Evolutionary conservation across 2,797 vertebrate species (phyloP), one percentile per base, ranked within the genome.

Genomic region (Erethizon dorsatum): DNA sequence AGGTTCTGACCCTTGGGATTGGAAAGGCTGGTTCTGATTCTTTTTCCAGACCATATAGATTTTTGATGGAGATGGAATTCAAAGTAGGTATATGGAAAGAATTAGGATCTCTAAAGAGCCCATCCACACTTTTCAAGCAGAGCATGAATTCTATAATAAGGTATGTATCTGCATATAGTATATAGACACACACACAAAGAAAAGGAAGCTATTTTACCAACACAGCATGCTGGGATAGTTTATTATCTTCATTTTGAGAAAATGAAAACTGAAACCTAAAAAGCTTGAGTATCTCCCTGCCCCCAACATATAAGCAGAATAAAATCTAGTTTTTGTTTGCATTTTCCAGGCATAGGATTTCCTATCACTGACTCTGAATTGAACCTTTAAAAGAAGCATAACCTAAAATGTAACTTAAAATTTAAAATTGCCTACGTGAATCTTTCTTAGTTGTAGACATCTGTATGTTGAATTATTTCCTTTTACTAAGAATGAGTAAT

Each of bases 161-260:
- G 69, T 93, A 37, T 13, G 26, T 45, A 61, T 47, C 22, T 41
- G 82, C 50, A 26, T 28, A 6, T 77, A 75, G 24, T 77, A 31
- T 31, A 50, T 9, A 31, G 45, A 77, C 14, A 50, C 26, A 83
- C 57, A 41, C 77, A 56, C 67, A 73, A 31, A 57, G 63, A 12
- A 69, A 47, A 91, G 24, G 9, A 89, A 87, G 59, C 78, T 4
- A 69, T 71, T 89, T 90, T 65, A 83, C 1, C 14, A 96, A 57
- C 12, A 95, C 57, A 87, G 85, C 57, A 31, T 37, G 20, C 24
- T 54, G 18, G 12, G 45, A 87, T 71, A 59, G 22, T 90, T 87
- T 90, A 61, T 75, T 87, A 80, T 26, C 54, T 95, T 96, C 80
- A 73, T 95, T 97, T 91, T 54, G 59, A 61, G 47, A 89, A 92